Base-by-base conservation (phyloP, 2,888 invertebrate species). In the Agrochola litura region DNA sequence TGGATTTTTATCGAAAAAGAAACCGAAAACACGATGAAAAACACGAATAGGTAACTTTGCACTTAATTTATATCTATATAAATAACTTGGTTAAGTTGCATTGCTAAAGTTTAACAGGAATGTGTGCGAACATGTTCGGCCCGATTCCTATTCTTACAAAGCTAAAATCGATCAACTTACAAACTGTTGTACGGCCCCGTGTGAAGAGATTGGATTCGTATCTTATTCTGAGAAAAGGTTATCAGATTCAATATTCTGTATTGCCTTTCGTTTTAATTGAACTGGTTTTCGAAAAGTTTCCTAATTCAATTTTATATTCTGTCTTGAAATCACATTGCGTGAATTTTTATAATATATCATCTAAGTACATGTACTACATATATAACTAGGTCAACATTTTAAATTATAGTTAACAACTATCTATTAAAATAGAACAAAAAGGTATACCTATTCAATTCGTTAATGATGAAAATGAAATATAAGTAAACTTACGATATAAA, bases 401-500 rank as follows among this genome's bases (percentile, higher is more conserved):
- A 9, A 22, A 25, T 16, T 19, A n/a, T 19, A 41, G 2, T n/a
- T 16, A 2, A 22, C 19, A n/a, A 41, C 14, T 10, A 8, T 56
- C 16, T 46, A 9, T 19, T 73, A n/a, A 74, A 56, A 30, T 12
- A 19, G 6, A 43, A 73, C 16, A 16, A 56, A 73, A 46, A 30
- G 0, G 1, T 25, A 6, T 12, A 37, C 37, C 37, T 37, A 41
- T 8, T 76, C 2, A 76, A 58, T n/a, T 3, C 9, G 6, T n/a
- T 46, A 25, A 37, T 19, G 56, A 60, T 19, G 30, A 58, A 22
- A 43, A 19, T 64, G 30, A 70, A 66, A 43, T 37, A 43, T 30
- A 30, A 12, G 30, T 46, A 61, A 63, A 54, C 41, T 22, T 46
- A 30, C 52, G 6, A 19, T 6, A 30, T 79, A 56, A 19, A 85